Conservation (phyloP, 1,140 invertebrate species). For the Zaprionus lachaisei region DNA sequence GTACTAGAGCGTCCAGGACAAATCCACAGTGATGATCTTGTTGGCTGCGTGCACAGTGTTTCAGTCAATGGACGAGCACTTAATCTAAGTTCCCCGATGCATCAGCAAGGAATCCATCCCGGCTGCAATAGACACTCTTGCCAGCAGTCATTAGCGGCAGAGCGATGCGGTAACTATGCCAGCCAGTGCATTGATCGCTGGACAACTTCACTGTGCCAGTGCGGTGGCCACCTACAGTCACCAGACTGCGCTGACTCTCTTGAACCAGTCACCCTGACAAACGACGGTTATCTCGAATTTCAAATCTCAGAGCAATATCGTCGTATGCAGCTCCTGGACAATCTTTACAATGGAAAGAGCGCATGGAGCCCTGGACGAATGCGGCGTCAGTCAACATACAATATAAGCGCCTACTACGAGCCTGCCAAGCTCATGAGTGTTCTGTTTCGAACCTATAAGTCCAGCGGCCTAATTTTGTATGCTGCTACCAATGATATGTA, state of each 20-base stretch:
- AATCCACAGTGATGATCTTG: conserved; percentile 95
- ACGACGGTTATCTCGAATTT: conserved; percentile 92
- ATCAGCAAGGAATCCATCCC: conserved; percentile 89
- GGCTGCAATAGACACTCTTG: conserved; percentile 90
- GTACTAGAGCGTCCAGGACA: conserved; percentile 94
- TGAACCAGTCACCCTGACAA: conserved; percentile 91
- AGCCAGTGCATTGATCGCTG: conserved; percentile 93
- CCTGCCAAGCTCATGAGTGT: conserved; percentile 91
- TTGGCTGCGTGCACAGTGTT: conserved; percentile 96
- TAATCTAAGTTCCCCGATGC: conserved; percentile 91
- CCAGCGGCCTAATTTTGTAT: conserved; percentile 92
- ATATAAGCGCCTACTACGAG: conserved; percentile 74
- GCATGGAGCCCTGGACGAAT: conserved; percentile 86
- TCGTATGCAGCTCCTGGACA: conserved; percentile 92
- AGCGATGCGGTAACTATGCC: conserved; percentile 87
- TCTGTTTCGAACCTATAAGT: conserved; percentile 91
- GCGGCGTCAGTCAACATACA: conserved; percentile 49
- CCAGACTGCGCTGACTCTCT: conserved; percentile 92
- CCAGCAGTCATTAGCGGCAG: conserved; percentile 80
- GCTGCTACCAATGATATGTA: conserved; percentile 94
- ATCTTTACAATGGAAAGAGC: conserved; percentile 90
- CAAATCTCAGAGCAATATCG: conserved; percentile 93
- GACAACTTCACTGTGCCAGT: conserved; percentile 90
- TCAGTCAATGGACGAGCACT: conserved; percentile 92
- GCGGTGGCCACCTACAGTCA: conserved; percentile 89